phyloP scores from a whole-genome alignment of 2,888 invertebrate genomes.

The Acronicta leporina region DNA sequence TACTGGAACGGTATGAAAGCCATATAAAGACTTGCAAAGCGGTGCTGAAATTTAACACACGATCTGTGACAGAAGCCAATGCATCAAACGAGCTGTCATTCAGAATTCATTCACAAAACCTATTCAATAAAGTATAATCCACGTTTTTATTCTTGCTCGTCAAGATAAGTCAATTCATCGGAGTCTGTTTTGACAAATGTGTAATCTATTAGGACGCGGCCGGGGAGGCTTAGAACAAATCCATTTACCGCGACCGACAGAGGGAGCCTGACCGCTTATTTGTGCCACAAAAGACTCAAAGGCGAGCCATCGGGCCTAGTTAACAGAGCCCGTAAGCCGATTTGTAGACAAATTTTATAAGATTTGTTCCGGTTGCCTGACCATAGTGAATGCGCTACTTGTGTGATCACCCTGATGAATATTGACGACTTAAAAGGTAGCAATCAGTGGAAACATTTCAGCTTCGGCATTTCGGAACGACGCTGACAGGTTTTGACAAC shows the following conservation, averaged over 20 bases:
- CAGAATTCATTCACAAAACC: slow-evolving; percentile 20
- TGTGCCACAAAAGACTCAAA: slow-evolving; percentile 59
- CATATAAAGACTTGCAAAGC: too few relatives aligned
- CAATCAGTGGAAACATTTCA: slow-evolving; percentile 16
- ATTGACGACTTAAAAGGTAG: slow-evolving; percentile 56
- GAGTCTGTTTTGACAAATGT: slow-evolving; percentile 74
- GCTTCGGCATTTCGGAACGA: slow-evolving; percentile 2
- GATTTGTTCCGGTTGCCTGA: slow-evolving; percentile 50
- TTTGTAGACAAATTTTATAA: slow-evolving; percentile 59
- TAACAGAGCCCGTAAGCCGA: slow-evolving; percentile 59
- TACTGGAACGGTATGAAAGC: too few relatives aligned
- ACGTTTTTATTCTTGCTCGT: slow-evolving; percentile 27
- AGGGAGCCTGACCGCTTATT: slow-evolving; percentile 54
- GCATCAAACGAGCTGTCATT: not conserved
- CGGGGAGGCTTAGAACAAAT: slow-evolving; percentile 63
- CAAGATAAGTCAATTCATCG: slow-evolving; percentile 53
- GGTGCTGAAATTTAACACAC: too few relatives aligned
- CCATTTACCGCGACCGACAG: slow-evolving; percentile 60
- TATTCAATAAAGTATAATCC: slow-evolving; percentile 22
- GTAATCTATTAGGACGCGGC: slow-evolving; percentile 65
- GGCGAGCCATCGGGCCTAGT: slow-evolving; percentile 48
- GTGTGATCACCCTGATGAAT: slow-evolving; percentile 44
- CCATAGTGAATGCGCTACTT: slow-evolving; percentile 36
- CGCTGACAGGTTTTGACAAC: slow-evolving; percentile 35
- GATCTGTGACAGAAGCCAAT: not conserved